Base-by-base conservation (phyloP, 2,888 invertebrate genomes). In the Hydrotaea cyrtoneurina region DNA sequence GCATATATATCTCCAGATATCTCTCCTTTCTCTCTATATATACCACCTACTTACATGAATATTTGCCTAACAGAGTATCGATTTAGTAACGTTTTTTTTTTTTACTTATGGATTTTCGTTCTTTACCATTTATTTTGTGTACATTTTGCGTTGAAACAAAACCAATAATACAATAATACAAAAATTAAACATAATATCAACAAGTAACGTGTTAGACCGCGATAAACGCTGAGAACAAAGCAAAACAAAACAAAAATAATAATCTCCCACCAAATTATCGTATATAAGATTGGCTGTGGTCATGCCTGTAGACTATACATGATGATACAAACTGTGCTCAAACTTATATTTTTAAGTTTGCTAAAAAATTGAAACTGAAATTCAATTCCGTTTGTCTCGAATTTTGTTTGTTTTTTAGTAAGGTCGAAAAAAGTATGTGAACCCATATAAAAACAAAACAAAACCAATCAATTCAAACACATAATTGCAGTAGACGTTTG, bases 361-460 rank as follows among this genome's bases (percentile, higher is more conserved):
- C 69, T 72, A 53, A 53, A 72, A 82, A 80, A 83, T 80, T 72
- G 31, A 80, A 89, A 88, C 87, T 86, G 64, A 86, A 91, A 87
- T 89, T 90, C 90, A 88, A 88, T 90, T 86, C 88, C 89, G 90
- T 90, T 89, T 91, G 90, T 89, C 88, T 91, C 91, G 89, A 91
- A 89, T 91, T 91, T 90, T 90, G 91, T 91, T 91, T 90, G 90
- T 90, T 91, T 91, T 90, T 90, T 90, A 89, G 90, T 89, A 85
- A 85, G 88, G 87, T 88, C 89, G 88, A 91, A 89, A 87, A 89
- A 91, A 89, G 90, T 89, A 90, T 91, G 91, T 89, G 90, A 90
- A 90, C 89, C 87, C 82, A 78, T 75, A 59, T 69, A 78, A 78
- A 80, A 78, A 80, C 36, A 71, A 19, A 55, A 69, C 69, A 69